Evolutionary conservation across 2,113 vertebrate genomes (phyloP).

Genomic region (Embiotoca jacksoni): DNA sequence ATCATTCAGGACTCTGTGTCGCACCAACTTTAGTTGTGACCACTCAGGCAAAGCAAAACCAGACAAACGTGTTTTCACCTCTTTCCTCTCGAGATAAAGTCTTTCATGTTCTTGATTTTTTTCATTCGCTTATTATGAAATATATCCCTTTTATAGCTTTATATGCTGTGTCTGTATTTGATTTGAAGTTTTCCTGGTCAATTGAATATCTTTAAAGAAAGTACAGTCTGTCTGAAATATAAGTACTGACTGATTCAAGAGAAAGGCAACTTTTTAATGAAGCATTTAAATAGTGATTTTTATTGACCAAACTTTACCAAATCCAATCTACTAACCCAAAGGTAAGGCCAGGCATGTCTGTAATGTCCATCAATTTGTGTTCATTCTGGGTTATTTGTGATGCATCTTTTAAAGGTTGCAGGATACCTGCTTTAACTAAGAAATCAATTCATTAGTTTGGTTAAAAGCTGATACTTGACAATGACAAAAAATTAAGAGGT

Average conservation of each 20-base stretch:
- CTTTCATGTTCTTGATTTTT: background rate
- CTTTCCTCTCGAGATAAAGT: background rate
- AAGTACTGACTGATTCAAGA: background rate
- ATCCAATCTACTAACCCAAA: no score
- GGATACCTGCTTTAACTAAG: no score
- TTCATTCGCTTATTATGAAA: background rate
- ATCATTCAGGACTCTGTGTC: slow-evolving; percentile 28
- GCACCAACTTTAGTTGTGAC: slow-evolving; percentile 28
- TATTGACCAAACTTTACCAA: background rate
- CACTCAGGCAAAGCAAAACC: slow-evolving; percentile 30
- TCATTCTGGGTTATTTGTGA: no score
- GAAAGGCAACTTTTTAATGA: background rate
- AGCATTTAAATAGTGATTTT: background rate
- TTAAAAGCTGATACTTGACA: no score
- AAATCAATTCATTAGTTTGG: no score
- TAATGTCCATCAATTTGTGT: background rate
- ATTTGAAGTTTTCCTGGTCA: background rate
- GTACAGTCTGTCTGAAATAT: background rate
- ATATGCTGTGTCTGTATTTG: background rate
- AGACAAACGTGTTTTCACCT: slow-evolving; percentile 1
- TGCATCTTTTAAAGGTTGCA: no score
- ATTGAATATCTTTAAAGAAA: background rate
- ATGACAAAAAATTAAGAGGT: no score
- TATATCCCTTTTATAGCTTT: background rate
- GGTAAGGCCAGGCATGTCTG: background rate